Base-by-base conservation (phyloP, 2,888 invertebrate genomes). In the Liodrosophila aerea region DNA sequence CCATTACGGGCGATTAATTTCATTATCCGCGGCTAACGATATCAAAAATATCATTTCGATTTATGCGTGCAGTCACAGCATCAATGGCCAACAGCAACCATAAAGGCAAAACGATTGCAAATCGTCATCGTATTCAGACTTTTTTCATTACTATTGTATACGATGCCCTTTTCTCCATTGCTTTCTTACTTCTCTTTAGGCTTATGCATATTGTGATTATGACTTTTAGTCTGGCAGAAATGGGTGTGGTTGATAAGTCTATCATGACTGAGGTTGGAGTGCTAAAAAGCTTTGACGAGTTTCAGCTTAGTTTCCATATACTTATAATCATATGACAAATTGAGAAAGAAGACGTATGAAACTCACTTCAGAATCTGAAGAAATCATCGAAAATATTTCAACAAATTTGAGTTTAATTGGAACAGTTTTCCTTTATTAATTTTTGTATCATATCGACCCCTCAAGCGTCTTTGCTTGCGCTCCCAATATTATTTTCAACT, bases 1-100 rank as follows among this genome's bases (percentile, higher is more conserved):
- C 84, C 86, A 82, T 85, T 80, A 83, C 81, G 80, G 86, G 59
- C 81, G 81, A 82, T 82, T 85, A 82, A 82, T 82, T 82, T 82
- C 81, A 82, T 82, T 82, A 82, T 80, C 76, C 81, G 63, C 71
- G 67, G 63, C 54, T 54, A 73, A 63, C 73, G 69, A 76, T 76
- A 83, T 83, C 84, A 80, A 43, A 83, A 78, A 78, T 73, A 67
- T 61, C 62, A 62, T 76, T 69, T 71, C 69, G 86, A 81, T 85
- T 85, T 83, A 81, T 81, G 84, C 73, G 64, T 67, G 62, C 51
- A 58, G 64, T 70, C 67, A 40, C 81, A 69, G 59, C 46, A 67
- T 61, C 60, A 73, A 61, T 58, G 64, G 44, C 22, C 33, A 2
- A 8, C 7, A 27, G 34, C 3, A 53, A 18, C 29, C 34, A 29